Evolutionary conservation across 2,888 invertebrate species (phyloP), one percentile per base, ranked within the genome.

Genomic region (Hemicrepidius hirtus): DNA sequence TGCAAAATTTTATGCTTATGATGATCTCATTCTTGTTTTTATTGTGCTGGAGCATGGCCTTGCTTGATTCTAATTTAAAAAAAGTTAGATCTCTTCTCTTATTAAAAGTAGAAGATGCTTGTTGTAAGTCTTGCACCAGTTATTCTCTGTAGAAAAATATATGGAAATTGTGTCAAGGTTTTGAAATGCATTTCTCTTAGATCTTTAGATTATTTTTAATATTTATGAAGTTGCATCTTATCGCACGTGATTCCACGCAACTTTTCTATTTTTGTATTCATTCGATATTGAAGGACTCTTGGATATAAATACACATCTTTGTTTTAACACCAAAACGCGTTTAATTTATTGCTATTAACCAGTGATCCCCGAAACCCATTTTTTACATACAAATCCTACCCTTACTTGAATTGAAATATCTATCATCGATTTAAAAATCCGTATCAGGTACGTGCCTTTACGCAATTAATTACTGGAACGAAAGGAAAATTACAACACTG

Each of bases 81-180:
- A n/a, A 46, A 7, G 46, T 9, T 18, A 18, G 46, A 18, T 12
- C 7, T 46, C 9, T 13, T 46, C 13, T 18, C 46, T 46, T 7
- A 3, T 46, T n/a, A n/a, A n/a, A 18, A 18, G 7, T n/a, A 41
- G 12, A n/a, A 46, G 9, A 21, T 13, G 12, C 24, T 4, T 53
- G 53, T 24, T n/a, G 10, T 28, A 32, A 53, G 13, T 53, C 24
- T 6, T 46, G 24, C 24, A 50, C 12, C 9, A 53, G 18, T 46
- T 53, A 32, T 32, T 28, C 53, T 16, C 3, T 9, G 3, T 18
- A 10, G 9, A 46, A 9, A 9, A 9, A 16, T 53, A 32, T 13
- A 53, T 55, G 37, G 10, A 57, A 57, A 37, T 18, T 37, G 37
- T 57, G 57, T 37, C 57, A 57, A 57, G 57, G 57, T 57, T 57